A percentile compares a stretch with the other conserved stretches of the same genome.
Evolutionary conservation across 2,113 vertebrate genomes (phyloP).

Genomic region (Acrocephalus kingi): DNA sequence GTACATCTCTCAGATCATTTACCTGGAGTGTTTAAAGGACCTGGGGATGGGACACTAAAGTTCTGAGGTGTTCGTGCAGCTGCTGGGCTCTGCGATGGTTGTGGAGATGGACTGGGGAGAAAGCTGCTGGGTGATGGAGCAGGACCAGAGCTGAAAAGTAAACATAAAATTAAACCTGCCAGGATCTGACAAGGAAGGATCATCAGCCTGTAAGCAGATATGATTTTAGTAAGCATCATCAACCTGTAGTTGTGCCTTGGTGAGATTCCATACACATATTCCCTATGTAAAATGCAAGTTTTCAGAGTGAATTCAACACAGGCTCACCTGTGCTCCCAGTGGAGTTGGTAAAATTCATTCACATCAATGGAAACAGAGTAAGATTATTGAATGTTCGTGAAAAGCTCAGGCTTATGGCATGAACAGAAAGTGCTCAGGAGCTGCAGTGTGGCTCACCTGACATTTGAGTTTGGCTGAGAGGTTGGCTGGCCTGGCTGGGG

Average conservation of each 20-base stretch:
- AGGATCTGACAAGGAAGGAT: not conserved
- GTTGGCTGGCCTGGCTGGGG: slow-evolving; percentile 87
- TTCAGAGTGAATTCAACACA: not conserved
- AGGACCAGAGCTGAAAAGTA: slow-evolving; percentile 86
- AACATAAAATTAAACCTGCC: not conserved
- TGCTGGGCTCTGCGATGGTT: slow-evolving; percentile 92
- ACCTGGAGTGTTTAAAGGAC: slow-evolving; percentile 96
- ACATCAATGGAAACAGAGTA: not conserved
- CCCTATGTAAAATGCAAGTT: not conserved
- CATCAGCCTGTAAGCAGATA: not conserved
- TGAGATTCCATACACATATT: not conserved
- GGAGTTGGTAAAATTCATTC: not conserved
- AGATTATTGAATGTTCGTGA: not conserved
- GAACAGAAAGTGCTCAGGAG: not conserved
- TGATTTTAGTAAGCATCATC: not conserved
- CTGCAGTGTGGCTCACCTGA: slow-evolving; percentile 78
- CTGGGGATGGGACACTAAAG: slow-evolving; percentile 93
- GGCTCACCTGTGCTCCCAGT: not conserved
- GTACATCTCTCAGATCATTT: not conserved
- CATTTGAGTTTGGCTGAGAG: slow-evolving; percentile 92
- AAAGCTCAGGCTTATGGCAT: not conserved
- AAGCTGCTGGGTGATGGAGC: slow-evolving; percentile 94
- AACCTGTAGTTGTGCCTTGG: not conserved
- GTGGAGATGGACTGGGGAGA: slow-evolving; percentile 95
- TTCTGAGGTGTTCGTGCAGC: slow-evolving; percentile 91